Conservation (phyloP, 1,140 invertebrate species). For the Scylla paramamosain region DNA sequence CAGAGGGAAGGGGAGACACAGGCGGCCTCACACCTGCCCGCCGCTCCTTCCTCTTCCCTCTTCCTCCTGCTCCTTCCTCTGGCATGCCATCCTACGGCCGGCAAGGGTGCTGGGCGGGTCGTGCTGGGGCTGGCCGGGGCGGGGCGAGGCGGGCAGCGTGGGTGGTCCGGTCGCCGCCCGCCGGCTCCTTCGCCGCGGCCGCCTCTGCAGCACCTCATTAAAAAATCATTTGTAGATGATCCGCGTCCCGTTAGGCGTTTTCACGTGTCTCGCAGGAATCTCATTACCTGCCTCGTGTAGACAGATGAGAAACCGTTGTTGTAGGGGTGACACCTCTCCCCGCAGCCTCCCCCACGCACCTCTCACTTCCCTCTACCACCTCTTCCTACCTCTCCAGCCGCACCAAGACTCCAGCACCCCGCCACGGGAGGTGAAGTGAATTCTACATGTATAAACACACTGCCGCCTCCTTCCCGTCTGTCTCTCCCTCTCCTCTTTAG, state of each 20-base stretch:
- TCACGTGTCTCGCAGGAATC: not conserved
- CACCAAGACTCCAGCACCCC: conserved; percentile 8
- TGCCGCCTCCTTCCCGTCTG: too few relatives aligned
- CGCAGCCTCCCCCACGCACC: not conserved
- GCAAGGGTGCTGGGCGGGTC: not conserved
- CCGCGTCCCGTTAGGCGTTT: conserved; percentile 32
- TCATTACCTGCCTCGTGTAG: not conserved
- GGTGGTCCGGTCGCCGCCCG: conserved; percentile 40
- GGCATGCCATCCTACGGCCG: not conserved
- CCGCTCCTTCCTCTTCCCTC: not conserved
- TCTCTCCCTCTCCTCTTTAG: too few relatives aligned
- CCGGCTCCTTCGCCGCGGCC: not conserved
- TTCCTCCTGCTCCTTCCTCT: conserved; percentile 21
- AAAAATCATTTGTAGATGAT: conserved; percentile 64
- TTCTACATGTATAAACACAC: not conserved
- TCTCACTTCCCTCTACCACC: not conserved
- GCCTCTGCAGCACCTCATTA: conserved; percentile 46
- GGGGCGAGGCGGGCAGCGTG: conserved; percentile 36
- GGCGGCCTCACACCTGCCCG: not conserved
- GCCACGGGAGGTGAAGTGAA: not conserved
- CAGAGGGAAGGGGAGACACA: not conserved
- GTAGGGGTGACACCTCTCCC: not conserved
- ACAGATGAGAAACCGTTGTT: not conserved
- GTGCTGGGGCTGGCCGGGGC: conserved; percentile 8
- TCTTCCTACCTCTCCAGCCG: not conserved